Conservation (phyloP, 2,888 invertebrate species). For the Xanthia icteritia region DNA sequence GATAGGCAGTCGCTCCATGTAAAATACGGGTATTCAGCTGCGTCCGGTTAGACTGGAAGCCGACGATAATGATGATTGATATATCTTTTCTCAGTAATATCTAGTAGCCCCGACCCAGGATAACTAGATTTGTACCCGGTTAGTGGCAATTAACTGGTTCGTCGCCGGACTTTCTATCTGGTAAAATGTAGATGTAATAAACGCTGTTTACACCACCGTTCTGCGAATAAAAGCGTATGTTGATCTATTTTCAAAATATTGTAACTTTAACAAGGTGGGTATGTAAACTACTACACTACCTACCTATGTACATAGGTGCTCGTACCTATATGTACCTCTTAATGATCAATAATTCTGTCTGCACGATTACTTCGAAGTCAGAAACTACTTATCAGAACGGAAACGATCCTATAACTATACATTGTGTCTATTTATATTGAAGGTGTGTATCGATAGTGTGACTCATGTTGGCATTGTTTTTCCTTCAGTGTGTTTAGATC, state of each 20-base stretch:
- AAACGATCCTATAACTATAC: slow-evolving; percentile 21
- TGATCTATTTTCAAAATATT: slow-evolving; percentile 3
- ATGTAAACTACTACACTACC: not conserved
- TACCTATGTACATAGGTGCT: not conserved
- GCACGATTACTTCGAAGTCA: slow-evolving; percentile 30
- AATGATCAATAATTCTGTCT: slow-evolving; percentile 51
- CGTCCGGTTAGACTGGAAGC: too few relatives aligned
- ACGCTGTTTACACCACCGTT: not conserved
- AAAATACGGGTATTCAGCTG: too few relatives aligned
- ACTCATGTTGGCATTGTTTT: slow-evolving; percentile 44
- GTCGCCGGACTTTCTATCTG: too few relatives aligned
- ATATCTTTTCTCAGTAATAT: not conserved
- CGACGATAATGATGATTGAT: too few relatives aligned
- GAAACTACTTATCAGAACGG: slow-evolving; percentile 17
- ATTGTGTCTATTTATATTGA: slow-evolving; percentile 5
- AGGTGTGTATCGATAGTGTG: slow-evolving; percentile 33
- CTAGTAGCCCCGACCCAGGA: too few relatives aligned
- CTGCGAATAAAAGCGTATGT: not conserved
- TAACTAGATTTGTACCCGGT: too few relatives aligned
- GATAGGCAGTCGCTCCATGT: too few relatives aligned
- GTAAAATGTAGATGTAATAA: not conserved
- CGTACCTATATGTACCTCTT: not conserved
- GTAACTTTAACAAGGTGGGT: not conserved
- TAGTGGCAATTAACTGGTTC: too few relatives aligned
- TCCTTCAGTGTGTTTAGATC: slow-evolving; percentile 30